These are phyloP conservation scores for Meloidogyne exigua DNA, from an alignment of 1,140 invertebrate genomes.

Conservation along the genomic window DNA sequence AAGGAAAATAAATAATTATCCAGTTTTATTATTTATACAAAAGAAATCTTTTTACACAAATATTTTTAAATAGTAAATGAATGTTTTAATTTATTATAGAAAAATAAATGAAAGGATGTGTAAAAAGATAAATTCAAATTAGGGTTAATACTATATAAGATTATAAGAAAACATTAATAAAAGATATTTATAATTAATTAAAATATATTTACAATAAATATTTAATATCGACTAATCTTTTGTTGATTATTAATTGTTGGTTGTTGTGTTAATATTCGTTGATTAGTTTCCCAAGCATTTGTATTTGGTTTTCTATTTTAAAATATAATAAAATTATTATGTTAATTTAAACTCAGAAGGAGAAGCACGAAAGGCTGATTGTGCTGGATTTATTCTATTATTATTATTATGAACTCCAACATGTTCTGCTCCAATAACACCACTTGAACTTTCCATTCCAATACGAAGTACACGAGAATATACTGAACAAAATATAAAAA, in stretches of 20 bases:
- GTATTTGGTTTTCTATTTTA: not conserved
- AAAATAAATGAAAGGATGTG: not conserved
- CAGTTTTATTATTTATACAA: not conserved
- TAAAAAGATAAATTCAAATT: not conserved
- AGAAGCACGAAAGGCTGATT: not conserved
- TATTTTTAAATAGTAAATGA: not conserved
- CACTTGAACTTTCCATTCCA: not conserved
- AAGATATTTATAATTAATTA: too few species aligned
- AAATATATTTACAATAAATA: too few species aligned
- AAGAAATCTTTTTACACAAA: too few species aligned
- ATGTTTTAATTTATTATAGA: not conserved
- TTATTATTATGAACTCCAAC: not conserved
- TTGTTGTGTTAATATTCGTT: not conserved
- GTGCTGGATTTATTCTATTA: not conserved
- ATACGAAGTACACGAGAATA: constrained; percentile 17
- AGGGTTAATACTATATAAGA: not conserved
- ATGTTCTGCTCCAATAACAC: not conserved
- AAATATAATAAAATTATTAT: not conserved
- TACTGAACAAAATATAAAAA: constrained; percentile 4
- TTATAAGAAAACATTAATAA: not conserved
- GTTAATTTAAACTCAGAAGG: not conserved
- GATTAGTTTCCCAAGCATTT: not conserved
- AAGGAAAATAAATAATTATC: not conserved
- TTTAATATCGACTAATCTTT: not conserved
- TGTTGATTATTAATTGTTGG: not conserved